Evolutionary conservation across 1,140 invertebrate species (phyloP).

Genomic region (Neuroterus valhalla): DNA sequence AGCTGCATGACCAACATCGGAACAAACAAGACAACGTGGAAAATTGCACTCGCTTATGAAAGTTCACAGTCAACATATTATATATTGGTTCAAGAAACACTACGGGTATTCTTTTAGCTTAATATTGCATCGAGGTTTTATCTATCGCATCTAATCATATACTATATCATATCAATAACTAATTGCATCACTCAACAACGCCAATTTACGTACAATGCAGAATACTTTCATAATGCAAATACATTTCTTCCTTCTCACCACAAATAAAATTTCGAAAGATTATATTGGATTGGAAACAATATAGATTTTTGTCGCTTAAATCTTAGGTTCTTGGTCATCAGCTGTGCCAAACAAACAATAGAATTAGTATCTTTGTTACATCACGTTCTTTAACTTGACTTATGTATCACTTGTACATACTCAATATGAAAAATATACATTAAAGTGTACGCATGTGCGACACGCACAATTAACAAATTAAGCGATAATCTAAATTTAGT

Average conservation of each 20-base stretch:
- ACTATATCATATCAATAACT: not conserved
- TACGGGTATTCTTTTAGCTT: not conserved
- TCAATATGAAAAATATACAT: conserved; percentile 70
- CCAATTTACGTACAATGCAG: not conserved
- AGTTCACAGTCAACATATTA: conserved; percentile 2
- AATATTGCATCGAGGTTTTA: not conserved
- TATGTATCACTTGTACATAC: conserved; percentile 20
- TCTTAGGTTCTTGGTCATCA: conserved; percentile 2
- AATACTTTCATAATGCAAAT: not conserved
- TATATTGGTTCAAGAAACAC: conserved; percentile 1
- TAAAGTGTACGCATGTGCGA: conserved; percentile 62
- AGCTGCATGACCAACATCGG: conserved; percentile 18
- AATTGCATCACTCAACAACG: conserved; percentile 7
- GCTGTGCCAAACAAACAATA: conserved; percentile 1
- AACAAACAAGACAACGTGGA: not conserved
- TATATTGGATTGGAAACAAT: not conserved
- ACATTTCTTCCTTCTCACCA: conserved; percentile 8
- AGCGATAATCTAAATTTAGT: conserved; percentile 51
- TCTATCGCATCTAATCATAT: not conserved
- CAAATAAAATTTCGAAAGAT: not conserved
- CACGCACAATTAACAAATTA: conserved; percentile 58
- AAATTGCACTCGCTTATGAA: conserved; percentile 22
- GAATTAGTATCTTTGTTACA: conserved; percentile 12
- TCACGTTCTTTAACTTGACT: conserved; percentile 19
- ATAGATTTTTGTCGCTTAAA: not conserved